Evolutionary conservation across 1,140 invertebrate species (phyloP).

Genomic region (Drosophila pseudoobscura): DNA sequence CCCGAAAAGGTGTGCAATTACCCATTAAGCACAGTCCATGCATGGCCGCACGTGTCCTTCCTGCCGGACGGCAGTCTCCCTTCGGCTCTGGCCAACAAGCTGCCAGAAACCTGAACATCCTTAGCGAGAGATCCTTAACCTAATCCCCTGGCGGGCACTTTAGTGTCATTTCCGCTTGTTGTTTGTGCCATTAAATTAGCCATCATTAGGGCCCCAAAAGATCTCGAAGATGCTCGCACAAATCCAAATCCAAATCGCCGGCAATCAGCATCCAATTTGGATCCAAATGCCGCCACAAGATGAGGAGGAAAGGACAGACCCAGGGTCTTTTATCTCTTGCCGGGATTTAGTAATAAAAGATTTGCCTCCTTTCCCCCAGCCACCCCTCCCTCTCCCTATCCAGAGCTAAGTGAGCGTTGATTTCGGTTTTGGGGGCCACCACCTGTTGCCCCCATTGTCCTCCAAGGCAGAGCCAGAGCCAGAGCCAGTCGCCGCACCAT

Average conservation of each 20-base stretch:
- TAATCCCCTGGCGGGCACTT: conserved; percentile 19
- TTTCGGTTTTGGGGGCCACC: conserved; percentile 53
- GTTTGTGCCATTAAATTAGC: conserved; percentile 65
- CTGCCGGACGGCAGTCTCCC: neutral
- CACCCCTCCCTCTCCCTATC: neutral
- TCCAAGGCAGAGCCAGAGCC: conserved; percentile 26
- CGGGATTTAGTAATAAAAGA: conserved; percentile 69
- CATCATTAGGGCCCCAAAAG: conserved; percentile 57
- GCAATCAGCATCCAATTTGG: conserved; percentile 78
- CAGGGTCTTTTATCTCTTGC: conserved; percentile 16
- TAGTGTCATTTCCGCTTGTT: conserved; percentile 68
- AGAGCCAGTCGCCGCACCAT: neutral
- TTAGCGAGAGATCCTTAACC: conserved; percentile 1
- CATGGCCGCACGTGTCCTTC: conserved; percentile 61
- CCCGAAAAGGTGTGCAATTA: conserved; percentile 29
- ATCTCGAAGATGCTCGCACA: neutral
- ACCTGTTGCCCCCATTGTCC: conserved; percentile 73
- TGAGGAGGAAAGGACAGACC: neutral
- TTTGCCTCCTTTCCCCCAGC: conserved; percentile 13
- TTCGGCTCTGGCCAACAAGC: conserved; percentile 6
- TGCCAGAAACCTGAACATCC: conserved; percentile 21
- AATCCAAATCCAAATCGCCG: conserved; percentile 55
- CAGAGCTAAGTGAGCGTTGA: conserved; percentile 62
- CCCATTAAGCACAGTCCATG: conserved; percentile 43
- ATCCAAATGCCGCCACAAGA: conserved; percentile 64